Evolutionary conservation across 2,113 vertebrate species (phyloP).

Genomic region (Nibea albiflora): DNA sequence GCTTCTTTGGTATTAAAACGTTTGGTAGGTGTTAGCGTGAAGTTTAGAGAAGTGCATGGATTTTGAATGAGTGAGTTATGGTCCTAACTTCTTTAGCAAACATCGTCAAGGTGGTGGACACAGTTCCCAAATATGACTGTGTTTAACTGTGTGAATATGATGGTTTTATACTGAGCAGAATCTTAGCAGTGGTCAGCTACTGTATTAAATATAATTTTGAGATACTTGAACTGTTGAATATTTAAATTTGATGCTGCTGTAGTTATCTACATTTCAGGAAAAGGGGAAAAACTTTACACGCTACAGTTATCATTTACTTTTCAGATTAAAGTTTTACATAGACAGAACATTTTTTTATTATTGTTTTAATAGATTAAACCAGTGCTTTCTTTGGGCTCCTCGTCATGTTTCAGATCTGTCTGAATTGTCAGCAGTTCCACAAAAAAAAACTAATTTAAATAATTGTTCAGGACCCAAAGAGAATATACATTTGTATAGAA

Average conservation of each 20-base stretch:
- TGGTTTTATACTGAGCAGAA: neutral
- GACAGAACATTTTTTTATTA: neutral
- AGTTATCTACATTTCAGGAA: neutral
- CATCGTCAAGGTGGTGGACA: neutral
- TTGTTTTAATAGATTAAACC: neutral
- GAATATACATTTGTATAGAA: neutral
- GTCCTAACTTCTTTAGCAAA: neutral
- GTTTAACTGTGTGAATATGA: constrained; percentile 5
- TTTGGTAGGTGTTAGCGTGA: neutral
- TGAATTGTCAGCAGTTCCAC: neutral
- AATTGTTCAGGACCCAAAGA: neutral
- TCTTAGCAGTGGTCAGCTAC: neutral
- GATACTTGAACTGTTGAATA: neutral
- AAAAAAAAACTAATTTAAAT: neutral
- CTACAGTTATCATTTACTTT: neutral
- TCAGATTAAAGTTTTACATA: neutral
- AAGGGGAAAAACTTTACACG: neutral
- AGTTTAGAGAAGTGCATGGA: constrained; percentile 6
- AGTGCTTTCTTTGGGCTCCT: neutral
- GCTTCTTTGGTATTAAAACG: constrained; percentile 55
- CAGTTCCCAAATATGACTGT: constrained; percentile 11
- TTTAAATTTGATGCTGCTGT: neutral
- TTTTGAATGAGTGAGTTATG: constrained; percentile 17
- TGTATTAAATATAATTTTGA: neutral
- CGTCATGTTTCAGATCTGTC: neutral